Evolutionary conservation across 2,888 invertebrate species (phyloP).

Genomic region (Trachelus tabidus): DNA sequence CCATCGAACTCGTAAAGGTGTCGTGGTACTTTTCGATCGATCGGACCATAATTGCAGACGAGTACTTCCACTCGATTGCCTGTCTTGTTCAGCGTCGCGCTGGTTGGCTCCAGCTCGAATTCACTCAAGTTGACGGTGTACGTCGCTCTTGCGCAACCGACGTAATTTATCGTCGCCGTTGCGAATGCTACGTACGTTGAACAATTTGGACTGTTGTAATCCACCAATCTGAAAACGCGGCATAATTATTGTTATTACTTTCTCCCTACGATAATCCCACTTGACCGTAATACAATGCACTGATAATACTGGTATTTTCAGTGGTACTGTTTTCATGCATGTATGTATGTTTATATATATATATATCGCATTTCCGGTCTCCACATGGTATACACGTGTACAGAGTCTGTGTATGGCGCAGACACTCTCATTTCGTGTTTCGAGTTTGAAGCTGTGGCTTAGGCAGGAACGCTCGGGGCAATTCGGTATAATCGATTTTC

Average conservation of each 20-base stretch:
- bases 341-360: constrained; percentile 3
- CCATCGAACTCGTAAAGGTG: constrained; percentile 48
- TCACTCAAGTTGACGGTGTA: constrained; percentile 37
- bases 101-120: constrained; percentile 20
- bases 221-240: constrained; percentile 40
- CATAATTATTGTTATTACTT: neutral
- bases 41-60: constrained; percentile 61
- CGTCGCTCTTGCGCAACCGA: constrained; percentile 51
- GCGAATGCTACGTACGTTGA: constrained; percentile 47
- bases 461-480: neutral
- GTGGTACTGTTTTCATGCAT: neutral
- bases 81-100: constrained; percentile 27
- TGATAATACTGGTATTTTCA: neutral
- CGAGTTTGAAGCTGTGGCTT: neutral
- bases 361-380: neutral
- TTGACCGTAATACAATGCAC: neutral
- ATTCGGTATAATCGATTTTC: neutral
- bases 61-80: constrained; percentile 48
- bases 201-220: constrained; percentile 32
- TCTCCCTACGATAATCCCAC: neutral
- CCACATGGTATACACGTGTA: neutral
- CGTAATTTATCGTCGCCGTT: constrained; percentile 42
- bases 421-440: neutral
- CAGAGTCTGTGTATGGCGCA: neutral
- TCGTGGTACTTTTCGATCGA: constrained; percentile 47